A percentile compares a stretch with the other conserved stretches of the same genome.
Evolutionary conservation across 2,888 invertebrate genomes (phyloP).

Genomic region (Vesta saturnalis): DNA sequence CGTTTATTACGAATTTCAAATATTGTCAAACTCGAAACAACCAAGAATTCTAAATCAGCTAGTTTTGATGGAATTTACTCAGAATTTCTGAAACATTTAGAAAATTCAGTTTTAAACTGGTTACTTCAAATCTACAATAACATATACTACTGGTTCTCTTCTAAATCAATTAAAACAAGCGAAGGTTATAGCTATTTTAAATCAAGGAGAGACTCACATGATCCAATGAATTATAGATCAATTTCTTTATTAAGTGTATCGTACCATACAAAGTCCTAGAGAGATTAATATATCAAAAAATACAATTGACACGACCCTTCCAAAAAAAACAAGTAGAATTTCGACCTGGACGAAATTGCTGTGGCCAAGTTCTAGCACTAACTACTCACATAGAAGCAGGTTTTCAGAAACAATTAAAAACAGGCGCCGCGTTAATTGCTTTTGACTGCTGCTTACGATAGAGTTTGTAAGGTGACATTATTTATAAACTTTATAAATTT

Average conservation of each 20-base stretch:
- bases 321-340: background rate
- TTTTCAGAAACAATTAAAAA: no score
- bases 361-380: no score
- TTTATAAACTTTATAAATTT: background rate
- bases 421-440: no score
- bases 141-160: background rate
- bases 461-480: background rate
- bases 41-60: no score
- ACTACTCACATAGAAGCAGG: background rate
- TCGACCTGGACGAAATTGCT: background rate
- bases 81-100: no score
- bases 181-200: background rate
- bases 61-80: no score
- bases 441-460: background rate
- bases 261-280: no score
- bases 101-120: background rate
- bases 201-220: background rate
- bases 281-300: no score
- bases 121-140: background rate
- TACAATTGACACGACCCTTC: background rate
- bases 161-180: background rate
- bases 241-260: no score
- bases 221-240: background rate
- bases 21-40: no score
- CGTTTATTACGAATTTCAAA: no score